Base-by-base conservation (phyloP, 2,888 invertebrate genomes). In the Apomyelois bistriatella region DNA sequence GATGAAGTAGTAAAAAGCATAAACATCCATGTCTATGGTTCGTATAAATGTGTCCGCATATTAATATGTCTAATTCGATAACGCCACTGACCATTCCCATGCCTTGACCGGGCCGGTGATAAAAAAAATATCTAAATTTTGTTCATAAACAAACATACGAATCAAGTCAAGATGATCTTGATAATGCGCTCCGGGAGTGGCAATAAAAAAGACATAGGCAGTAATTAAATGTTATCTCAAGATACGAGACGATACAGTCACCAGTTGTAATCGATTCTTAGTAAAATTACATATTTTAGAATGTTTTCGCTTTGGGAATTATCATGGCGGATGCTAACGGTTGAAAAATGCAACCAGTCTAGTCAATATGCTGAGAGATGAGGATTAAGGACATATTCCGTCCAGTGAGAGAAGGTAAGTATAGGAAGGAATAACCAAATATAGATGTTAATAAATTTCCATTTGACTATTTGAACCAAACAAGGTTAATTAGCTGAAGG, bases 161-260 rank as follows among this genome's bases (percentile, higher is more conserved):
- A 58, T 37, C 57, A 55, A 61, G 68, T 37, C 56, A 55, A 61
- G 68, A 69, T 64, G 59, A 54, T 43, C 10, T 38, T 58, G 74
- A 72, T 70, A 71, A 66, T 54, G 58, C 74, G 52, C 72, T 62
- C 57, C 73, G 66, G 75, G 75, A 65, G 73, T 61, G 62, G 56
- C 66, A 60, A 69, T 74, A 74, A 69, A 73, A 73, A 64, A 70
- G 68, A 68, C 66, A 63, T 59, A 57, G 56, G 53, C 53, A 57
- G 62, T 61, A 62, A 65, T 65, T 62, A 65, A 65, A 59, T 56
- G 57, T 55, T 61, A 58, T 54, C 57, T 56, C 53, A 40, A 53
- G 59, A 59, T 54, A 43, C 49, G 43, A 51, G 43, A n/a, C 41
- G 58, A 59, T 59, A 57, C 47, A 35, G 56, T 49, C 56, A 46